phyloP scores from a whole-genome alignment of 2,113 vertebrate species.

The Vimba vimba region DNA sequence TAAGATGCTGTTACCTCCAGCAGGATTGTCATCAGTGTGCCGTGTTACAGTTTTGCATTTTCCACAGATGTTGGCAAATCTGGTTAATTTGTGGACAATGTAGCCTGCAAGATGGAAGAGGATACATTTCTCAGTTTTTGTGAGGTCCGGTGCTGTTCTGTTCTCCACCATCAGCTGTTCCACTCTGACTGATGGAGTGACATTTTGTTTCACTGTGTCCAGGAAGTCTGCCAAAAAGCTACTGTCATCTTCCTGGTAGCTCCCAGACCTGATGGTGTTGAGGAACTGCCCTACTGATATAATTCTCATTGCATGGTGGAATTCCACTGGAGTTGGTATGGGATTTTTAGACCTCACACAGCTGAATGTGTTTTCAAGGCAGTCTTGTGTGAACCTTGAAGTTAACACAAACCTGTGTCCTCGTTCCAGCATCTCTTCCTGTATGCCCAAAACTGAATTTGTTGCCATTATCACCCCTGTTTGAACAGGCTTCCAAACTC shows the following conservation, averaged over 20 bases:
- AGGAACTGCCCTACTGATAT: slow-evolving; percentile 47
- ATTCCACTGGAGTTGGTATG: slow-evolving; percentile 37
- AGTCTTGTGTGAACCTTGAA: slow-evolving; percentile 41
- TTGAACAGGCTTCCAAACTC: no score
- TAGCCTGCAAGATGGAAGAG: slow-evolving; percentile 34
- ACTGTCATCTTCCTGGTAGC: slow-evolving; percentile 21
- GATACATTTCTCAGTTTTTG: background rate
- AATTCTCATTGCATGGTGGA: slow-evolving; percentile 31
- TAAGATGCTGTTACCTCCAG: background rate
- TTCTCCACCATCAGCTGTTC: slow-evolving; percentile 4
- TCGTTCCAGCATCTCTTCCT: no score
- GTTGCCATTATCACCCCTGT: no score
- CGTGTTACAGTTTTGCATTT: slow-evolving; percentile 24
- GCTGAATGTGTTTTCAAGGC: slow-evolving; percentile 39
- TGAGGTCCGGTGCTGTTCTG: no score
- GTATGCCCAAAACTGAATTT: no score
- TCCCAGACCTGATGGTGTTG: background rate
- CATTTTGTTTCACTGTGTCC: background rate
- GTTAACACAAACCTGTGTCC: slow-evolving; percentile 43
- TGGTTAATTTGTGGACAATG: slow-evolving; percentile 21
- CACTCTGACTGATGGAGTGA: slow-evolving; percentile 25
- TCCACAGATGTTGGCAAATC: slow-evolving; percentile 10
- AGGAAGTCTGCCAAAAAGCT: background rate
- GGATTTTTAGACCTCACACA: slow-evolving; percentile 33
- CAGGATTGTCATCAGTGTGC: slow-evolving; percentile 29